Evolutionary conservation across 2,797 vertebrate genomes (phyloP), one percentile per base, ranked within the genome.

Genomic region (Malacoctenus gilli): DNA sequence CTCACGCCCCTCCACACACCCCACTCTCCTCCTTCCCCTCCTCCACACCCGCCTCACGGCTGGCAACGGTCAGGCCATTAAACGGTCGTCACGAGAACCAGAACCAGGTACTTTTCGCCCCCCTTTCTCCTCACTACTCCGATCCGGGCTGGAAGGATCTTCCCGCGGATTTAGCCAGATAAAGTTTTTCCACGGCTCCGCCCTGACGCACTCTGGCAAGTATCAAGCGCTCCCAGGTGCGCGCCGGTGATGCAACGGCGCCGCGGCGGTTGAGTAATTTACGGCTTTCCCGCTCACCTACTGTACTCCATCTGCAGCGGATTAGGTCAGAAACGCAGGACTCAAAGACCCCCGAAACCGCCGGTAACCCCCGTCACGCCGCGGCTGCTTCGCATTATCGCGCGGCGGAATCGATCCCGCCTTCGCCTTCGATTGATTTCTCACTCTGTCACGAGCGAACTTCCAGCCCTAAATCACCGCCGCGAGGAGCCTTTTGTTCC

Each of bases 11-110:
- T n/a, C n/a, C n/a, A n/a, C n/a, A n/a, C n/a, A n/a, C n/a, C n/a
- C n/a, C n/a, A n/a, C n/a, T n/a, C n/a, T n/a, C n/a, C n/a, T n/a
- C n/a, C n/a, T n/a, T n/a, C n/a, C n/a, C n/a, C n/a, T n/a, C n/a
- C n/a, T n/a, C n/a, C n/a, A n/a, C n/a, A n/a, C n/a, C n/a, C n/a
- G n/a, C n/a, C n/a, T n/a, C n/a, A n/a, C 43, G 74, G 56, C 55
- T 82, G 75, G 79, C 80, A 81, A 43, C 13, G 44, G 47, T 19
- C 59, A 71, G 12, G 8, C 71, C 39, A 48, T 80, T 75, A 79
- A 57, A 67, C 56, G 72, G 66, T 44, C 42, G 82, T 68, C 72
- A 77, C 72, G 68, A 64, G 75, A 86, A 80, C 67, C 76, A 78
- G 70, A 80, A 79, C 72, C 77, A 69, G 66, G n/a, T n/a, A n/a